Conservation (phyloP, 2,113 vertebrate species). For the Grammomys surdaster region DNA sequence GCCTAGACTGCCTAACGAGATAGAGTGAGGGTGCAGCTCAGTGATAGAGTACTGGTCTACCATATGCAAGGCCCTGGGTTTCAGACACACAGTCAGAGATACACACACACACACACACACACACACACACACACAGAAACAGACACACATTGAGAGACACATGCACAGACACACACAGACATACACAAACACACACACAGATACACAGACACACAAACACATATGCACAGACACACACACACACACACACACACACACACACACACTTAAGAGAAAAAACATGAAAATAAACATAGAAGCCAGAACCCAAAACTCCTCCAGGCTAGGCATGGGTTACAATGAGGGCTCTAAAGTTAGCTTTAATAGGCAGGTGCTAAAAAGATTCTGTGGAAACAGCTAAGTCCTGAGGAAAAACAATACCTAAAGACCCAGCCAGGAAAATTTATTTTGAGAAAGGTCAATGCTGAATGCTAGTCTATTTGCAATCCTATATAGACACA, state of each 20-base stretch:
- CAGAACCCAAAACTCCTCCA: neutral
- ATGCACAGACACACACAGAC: neutral
- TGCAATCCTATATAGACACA: slow-evolving; percentile 64
- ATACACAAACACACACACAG: neutral
- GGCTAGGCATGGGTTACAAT: slow-evolving; percentile 61
- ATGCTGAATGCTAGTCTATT: slow-evolving; percentile 66
- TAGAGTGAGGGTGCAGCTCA: neutral
- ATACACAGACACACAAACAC: neutral
- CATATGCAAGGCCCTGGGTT: neutral
- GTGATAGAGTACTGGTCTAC: neutral
- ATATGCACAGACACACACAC: neutral
- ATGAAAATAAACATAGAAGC: slow-evolving; percentile 53
- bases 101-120: neutral
- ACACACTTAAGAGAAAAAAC: too few species aligned
- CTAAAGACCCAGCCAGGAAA: slow-evolving; percentile 18
- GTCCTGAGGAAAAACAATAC: slow-evolving; percentile 57
- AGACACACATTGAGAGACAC: neutral
- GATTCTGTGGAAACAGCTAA: slow-evolving; percentile 62
- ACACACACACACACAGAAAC: neutral
- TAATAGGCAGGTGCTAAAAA: slow-evolving; percentile 80
- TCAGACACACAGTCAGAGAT: neutral
- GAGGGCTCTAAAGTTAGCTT: slow-evolving; percentile 78
- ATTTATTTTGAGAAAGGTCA: slow-evolving; percentile 74
- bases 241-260: neutral
- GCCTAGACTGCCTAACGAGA: neutral